Percentiles rank a stretch among this genome's conserved stretches.
Evolutionary conservation across 2,888 invertebrate genomes (phyloP).

Genomic region (Pediacus dermestoides): DNA sequence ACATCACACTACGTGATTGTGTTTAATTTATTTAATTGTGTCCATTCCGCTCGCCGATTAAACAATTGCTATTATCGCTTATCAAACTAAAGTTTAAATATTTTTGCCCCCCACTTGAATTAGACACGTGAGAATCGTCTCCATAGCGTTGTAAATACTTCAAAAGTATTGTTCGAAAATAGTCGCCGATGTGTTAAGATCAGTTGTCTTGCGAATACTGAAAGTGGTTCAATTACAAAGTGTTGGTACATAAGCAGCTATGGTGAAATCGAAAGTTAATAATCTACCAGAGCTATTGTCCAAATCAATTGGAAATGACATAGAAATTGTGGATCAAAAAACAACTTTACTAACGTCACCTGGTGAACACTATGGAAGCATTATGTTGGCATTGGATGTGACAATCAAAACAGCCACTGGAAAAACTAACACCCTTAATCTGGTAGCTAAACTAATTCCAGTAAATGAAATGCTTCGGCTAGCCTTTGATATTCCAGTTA

Average conservation of each 20-base stretch:
- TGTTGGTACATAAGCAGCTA: slow-evolving; percentile 11
- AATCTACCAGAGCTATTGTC: slow-evolving; percentile 37
- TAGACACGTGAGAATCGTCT: background rate
- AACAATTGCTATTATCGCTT: slow-evolving; percentile 1
- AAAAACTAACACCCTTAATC: slow-evolving; percentile 44
- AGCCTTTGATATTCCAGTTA: slow-evolving; percentile 55
- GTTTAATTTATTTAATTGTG: background rate
- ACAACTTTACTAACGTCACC: slow-evolving; percentile 52
- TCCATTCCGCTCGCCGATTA: background rate
- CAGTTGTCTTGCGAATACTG: background rate
- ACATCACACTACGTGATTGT: too few relatives aligned
- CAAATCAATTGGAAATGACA: slow-evolving; percentile 33
- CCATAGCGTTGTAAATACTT: too few relatives aligned
- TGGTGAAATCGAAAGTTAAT: slow-evolving; percentile 40
- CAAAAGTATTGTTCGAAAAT: slow-evolving; percentile 5
- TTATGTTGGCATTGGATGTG: slow-evolving; percentile 52
- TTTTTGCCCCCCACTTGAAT: background rate
- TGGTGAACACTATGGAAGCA: slow-evolving; percentile 63
- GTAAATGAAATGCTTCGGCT: slow-evolving; percentile 53
- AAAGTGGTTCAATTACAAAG: background rate
- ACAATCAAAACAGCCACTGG: slow-evolving; percentile 37
- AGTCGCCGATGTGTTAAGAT: slow-evolving; percentile 5
- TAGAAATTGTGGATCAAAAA: slow-evolving; percentile 46
- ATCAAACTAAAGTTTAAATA: background rate
- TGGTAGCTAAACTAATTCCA: slow-evolving; percentile 59